phyloP scores from a whole-genome alignment of 2,113 vertebrate genomes.

The Australoheros scitulus region DNA sequence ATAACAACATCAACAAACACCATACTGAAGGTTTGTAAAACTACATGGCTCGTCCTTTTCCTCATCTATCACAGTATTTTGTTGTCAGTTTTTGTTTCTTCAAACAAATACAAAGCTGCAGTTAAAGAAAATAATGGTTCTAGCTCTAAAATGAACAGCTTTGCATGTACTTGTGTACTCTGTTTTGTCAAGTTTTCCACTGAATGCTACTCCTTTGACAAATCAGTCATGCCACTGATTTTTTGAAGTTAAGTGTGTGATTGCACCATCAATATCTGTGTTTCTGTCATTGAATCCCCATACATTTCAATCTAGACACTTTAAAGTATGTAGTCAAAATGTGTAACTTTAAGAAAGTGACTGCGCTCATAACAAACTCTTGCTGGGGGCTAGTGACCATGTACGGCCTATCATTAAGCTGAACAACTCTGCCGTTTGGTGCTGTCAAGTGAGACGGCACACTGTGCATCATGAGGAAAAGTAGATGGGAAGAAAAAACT shows the following conservation, averaged over 20 bases:
- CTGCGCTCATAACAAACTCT: not conserved
- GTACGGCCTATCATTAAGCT: constrained; percentile 2
- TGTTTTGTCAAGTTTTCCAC: not conserved
- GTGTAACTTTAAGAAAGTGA: not conserved
- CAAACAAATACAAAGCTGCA: too few species aligned
- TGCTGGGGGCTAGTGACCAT: not conserved
- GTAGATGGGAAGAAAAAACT: constrained; percentile 13
- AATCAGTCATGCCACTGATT: not conserved
- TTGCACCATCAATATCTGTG: not conserved
- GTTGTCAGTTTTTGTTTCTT: too few species aligned
- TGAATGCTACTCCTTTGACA: not conserved
- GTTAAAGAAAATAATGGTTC: too few species aligned
- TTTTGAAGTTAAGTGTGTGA: not conserved
- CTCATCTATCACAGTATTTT: not conserved
- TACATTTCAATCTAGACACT: not conserved
- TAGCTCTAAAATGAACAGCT: not conserved
- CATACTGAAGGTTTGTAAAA: constrained; percentile 72
- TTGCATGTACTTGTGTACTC: not conserved
- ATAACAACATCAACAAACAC: constrained; percentile 72
- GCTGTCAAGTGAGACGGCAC: constrained; percentile 37
- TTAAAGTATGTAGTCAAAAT: not conserved
- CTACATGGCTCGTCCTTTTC: not conserved
- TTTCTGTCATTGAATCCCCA: not conserved
- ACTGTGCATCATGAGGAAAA: constrained; percentile 68
- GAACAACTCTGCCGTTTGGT: constrained; percentile 13